Conservation (phyloP, 2,888 invertebrate genomes). For the Adineta ricciae region DNA sequence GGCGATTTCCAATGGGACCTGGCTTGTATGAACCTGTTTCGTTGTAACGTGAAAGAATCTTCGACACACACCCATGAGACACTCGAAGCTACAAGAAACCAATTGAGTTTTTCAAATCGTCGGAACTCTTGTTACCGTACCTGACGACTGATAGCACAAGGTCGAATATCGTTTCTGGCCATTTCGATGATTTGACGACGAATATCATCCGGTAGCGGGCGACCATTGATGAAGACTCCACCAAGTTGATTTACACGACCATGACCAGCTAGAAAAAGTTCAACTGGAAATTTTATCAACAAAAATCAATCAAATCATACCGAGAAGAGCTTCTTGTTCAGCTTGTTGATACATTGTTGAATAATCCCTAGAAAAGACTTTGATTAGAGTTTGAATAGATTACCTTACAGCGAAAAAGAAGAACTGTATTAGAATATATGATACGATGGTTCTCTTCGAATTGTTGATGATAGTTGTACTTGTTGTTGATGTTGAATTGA, state of each 20-base stretch:
- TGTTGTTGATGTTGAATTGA: background rate
- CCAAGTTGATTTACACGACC: constrained; percentile 33
- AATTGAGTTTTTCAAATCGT: too few species aligned
- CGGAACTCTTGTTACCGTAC: too few species aligned
- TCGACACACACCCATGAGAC: constrained; percentile 33
- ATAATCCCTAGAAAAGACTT: background rate
- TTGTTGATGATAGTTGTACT: background rate
- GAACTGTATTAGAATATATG: background rate
- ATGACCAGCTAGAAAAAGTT: constrained; percentile 21
- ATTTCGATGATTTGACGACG: constrained; percentile 30
- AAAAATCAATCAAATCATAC: background rate
- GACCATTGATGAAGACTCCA: constrained; percentile 33
- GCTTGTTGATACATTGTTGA: background rate
- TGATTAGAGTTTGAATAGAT: background rate
- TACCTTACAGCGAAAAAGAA: background rate
- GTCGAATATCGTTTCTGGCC: constrained; percentile 28
- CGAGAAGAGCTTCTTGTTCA: background rate
- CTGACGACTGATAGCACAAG: constrained; percentile 30
- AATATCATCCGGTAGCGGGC: constrained; percentile 28
- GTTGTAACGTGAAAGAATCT: constrained; percentile 51
- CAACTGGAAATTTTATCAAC: background rate
- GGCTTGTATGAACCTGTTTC: constrained; percentile 89
- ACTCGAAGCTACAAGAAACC: background rate
- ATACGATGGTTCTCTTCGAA: background rate
- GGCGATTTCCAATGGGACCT: constrained; percentile 67